These are phyloP conservation scores for Thinocorus orbignyianus DNA, from an alignment of 2,113 vertebrate species.

Conservation along the genomic window DNA sequence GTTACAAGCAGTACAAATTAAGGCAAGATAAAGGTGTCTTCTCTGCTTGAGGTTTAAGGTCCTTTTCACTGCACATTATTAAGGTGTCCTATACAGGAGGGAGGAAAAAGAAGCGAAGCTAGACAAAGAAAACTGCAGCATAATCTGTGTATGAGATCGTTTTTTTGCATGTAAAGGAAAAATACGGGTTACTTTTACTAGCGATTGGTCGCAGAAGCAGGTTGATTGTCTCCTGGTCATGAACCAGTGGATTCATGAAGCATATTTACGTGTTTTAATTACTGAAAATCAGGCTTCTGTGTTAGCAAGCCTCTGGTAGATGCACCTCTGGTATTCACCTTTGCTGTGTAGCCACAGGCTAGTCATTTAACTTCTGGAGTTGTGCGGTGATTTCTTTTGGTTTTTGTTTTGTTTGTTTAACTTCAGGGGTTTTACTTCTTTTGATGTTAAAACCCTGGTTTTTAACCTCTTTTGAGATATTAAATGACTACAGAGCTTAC, in stretches of 20 bases:
- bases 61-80: not conserved
- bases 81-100: not conserved
- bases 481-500: not conserved
- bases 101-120: not conserved
- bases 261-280: not conserved
- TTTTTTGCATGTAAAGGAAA: not conserved
- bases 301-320: not conserved
- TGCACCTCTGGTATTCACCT: not conserved
- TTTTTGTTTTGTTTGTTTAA: not conserved
- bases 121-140: not conserved
- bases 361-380: not conserved
- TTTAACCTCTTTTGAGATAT: not conserved
- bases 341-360: not conserved
- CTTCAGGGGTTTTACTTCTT: not conserved
- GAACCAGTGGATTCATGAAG: not conserved
- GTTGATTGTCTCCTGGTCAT: not conserved
- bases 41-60: conserved; percentile 12
- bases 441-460: not conserved
- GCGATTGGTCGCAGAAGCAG: not conserved
- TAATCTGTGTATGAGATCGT: not conserved
- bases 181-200: not conserved
- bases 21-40: not conserved
- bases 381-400: no score
- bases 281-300: not conserved
- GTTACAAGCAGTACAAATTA: conserved; percentile 42